phyloP scores from a whole-genome alignment of 1,140 invertebrate species.

The Ceratoteleas bidentatus region DNA sequence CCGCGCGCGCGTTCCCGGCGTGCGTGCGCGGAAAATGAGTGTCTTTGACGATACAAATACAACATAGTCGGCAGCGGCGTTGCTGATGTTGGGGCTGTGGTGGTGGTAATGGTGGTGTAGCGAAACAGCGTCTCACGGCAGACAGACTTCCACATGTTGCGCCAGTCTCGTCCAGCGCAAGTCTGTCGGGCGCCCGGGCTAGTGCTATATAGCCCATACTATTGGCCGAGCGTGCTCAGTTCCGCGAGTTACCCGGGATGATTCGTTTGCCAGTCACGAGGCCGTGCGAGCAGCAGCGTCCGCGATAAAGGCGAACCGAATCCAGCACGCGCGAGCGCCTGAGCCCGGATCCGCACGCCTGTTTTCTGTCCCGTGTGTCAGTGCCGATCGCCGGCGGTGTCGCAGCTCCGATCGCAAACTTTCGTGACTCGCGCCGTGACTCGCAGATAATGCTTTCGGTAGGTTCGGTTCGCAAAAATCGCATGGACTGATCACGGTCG shows the following conservation, averaged over 20 bases:
- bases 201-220: slow-evolving; percentile 75
- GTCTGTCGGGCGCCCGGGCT: slow-evolving; percentile 79
- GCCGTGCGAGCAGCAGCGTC: slow-evolving; percentile 16
- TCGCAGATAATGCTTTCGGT: slow-evolving; percentile 7
- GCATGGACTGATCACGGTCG: too few species aligned
- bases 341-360: not conserved
- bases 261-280: slow-evolving; percentile 64
- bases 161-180: slow-evolving; percentile 78
- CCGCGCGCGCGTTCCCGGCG: slow-evolving; percentile 9
- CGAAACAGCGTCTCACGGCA: slow-evolving; percentile 46
- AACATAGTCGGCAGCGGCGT: slow-evolving; percentile 18
- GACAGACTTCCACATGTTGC: slow-evolving; percentile 80
- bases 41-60: slow-evolving; percentile 56
- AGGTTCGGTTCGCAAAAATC: too few species aligned
- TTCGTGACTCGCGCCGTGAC: slow-evolving; percentile 22
- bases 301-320: not conserved
- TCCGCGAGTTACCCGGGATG: slow-evolving; percentile 77
- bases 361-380: slow-evolving; percentile 26
- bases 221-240: slow-evolving; percentile 74
- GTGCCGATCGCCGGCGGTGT: slow-evolving; percentile 26
- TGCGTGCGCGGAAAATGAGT: slow-evolving; percentile 52
- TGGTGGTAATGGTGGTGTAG: slow-evolving; percentile 13
- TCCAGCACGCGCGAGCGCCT: not conserved
- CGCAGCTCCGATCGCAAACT: slow-evolving; percentile 26
- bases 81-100: slow-evolving; percentile 10